phyloP scores from a whole-genome alignment of 92 coral and sea anemone genomes.

The Anthopleura xanthogrammica region DNA sequence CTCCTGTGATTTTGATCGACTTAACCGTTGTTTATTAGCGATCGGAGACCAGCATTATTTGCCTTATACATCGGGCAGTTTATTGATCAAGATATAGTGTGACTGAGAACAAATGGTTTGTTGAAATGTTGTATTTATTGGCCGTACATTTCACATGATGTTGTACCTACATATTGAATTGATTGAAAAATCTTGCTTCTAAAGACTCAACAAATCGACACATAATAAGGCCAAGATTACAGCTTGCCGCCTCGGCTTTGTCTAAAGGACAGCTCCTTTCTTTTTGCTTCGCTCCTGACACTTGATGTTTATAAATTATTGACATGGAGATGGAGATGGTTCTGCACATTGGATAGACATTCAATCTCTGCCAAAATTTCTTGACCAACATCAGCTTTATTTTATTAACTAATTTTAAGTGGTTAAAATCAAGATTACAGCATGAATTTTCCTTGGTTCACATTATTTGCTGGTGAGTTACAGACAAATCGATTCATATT shows the following conservation, averaged over 20 bases:
- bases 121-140: neutral
- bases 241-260: neutral
- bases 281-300: neutral
- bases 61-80: neutral
- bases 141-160: neutral
- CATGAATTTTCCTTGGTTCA: too few species aligned
- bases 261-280: neutral
- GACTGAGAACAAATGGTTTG: neutral
- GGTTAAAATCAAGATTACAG: too few species aligned
- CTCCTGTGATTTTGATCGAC: neutral
- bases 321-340: neutral
- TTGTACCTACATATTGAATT: neutral
- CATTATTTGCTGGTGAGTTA: too few species aligned
- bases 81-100: neutral
- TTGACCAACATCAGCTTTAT: too few species aligned
- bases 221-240: neutral
- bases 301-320: neutral
- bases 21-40: neutral
- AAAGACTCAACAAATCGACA: neutral
- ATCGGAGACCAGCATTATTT: neutral
- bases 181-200: neutral
- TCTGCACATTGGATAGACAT: too few species aligned
- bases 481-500: too few species aligned
- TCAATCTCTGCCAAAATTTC: too few species aligned
- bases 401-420: too few species aligned